A percentile compares a stretch with the other conserved stretches of the same genome.
Evolutionary conservation across 1,140 invertebrate genomes (phyloP).

Genomic region (Globodera rostochiensis): DNA sequence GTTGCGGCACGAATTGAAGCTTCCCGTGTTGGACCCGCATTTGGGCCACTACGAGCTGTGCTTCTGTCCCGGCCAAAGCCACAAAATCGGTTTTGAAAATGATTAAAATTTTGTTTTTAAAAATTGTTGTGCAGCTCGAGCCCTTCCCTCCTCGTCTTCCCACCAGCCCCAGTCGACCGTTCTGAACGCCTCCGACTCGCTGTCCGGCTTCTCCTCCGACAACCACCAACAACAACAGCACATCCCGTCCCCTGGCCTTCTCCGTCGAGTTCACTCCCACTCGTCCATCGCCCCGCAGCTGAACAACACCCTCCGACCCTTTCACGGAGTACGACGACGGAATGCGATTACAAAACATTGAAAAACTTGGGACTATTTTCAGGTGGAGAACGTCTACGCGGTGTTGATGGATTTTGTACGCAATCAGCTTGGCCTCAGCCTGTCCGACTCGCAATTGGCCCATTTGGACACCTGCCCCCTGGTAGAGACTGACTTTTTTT

Average conservation of each 20-base stretch:
- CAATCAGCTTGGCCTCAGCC: slow-evolving; percentile 27
- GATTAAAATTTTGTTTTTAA: slow-evolving; percentile 1
- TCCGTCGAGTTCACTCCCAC: slow-evolving; percentile 26
- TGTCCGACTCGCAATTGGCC: slow-evolving; percentile 48
- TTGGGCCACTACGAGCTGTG: slow-evolving; percentile 43
- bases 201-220: neutral
- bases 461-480: slow-evolving; percentile 55
- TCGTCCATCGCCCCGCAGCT: slow-evolving; percentile 2
- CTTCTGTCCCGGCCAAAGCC: slow-evolving; percentile 32
- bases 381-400: slow-evolving; percentile 53
- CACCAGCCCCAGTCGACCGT: slow-evolving; percentile 1
- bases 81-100: neutral
- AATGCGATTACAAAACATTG: too few species aligned
- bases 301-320: slow-evolving; percentile 14
- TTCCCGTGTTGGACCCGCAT: slow-evolving; percentile 43
- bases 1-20: slow-evolving; percentile 38
- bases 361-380: neutral
- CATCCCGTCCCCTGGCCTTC: slow-evolving; percentile 9
- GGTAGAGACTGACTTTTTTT: slow-evolving; percentile 1
- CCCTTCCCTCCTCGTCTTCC: neutral
- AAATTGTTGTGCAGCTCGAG: neutral
- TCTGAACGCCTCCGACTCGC: neutral
- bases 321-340: slow-evolving; percentile 14
- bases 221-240: neutral
- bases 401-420: slow-evolving; percentile 52